These are phyloP conservation scores for Mirza zaza DNA, from an alignment of 2,113 vertebrate genomes.

Conservation along the genomic window DNA sequence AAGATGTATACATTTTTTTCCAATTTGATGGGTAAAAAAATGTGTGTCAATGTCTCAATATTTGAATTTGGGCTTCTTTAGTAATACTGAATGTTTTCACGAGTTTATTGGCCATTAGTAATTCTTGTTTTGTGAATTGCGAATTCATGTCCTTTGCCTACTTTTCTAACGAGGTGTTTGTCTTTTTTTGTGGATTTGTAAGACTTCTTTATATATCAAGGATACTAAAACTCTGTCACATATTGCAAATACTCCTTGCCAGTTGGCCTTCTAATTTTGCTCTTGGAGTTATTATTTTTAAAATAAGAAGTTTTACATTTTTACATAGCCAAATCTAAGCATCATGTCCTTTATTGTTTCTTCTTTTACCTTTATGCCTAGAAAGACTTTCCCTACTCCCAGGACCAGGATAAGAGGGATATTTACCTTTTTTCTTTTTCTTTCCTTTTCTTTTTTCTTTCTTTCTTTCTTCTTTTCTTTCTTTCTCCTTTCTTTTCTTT, in stretches of 20 bases:
- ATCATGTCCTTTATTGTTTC: not conserved
- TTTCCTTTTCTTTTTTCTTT: too few species aligned
- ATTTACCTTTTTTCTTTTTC: not conserved
- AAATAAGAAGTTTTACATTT: conserved; percentile 37
- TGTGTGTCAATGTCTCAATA: not conserved
- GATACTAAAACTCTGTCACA: not conserved
- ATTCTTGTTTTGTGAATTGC: conserved; percentile 18
- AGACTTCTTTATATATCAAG: conserved; percentile 26
- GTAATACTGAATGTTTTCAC: not conserved
- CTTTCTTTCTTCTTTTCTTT: not conserved
- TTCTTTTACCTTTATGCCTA: conserved; percentile 28
- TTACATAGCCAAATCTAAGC: not conserved
- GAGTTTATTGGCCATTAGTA: not conserved
- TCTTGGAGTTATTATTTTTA: conserved; percentile 23
- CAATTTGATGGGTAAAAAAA: conserved; percentile 23
- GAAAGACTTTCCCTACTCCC: conserved; percentile 7
- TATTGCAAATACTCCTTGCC: not conserved
- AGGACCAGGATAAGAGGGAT: conserved; percentile 16
- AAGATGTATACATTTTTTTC: not conserved
- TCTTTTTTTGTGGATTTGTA: conserved; percentile 51
- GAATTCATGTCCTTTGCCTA: conserved; percentile 7
- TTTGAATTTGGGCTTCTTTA: conserved; percentile 45
- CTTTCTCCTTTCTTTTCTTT: too few species aligned
- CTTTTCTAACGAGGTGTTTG: conserved; percentile 33
- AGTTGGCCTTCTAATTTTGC: not conserved